phyloP scores from a whole-genome alignment of 2,797 vertebrate genomes.

The Fistularia tabacaria region DNA sequence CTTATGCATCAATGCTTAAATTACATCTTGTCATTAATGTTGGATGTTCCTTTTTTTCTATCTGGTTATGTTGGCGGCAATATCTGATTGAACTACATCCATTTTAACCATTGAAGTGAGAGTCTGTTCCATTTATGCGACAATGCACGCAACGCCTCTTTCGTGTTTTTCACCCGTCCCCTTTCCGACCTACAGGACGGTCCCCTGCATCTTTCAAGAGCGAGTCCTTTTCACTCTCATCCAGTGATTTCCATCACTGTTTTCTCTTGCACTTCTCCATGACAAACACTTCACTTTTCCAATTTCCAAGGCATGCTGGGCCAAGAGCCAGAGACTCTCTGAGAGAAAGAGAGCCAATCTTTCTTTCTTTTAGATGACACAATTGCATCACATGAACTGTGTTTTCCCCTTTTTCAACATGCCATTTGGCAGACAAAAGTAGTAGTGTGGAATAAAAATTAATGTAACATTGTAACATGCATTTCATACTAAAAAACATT shows the following conservation, averaged over 20 bases:
- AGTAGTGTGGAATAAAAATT: not conserved
- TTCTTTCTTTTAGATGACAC: slow-evolving; percentile 27
- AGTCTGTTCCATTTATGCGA: no score
- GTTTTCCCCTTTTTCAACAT: slow-evolving; percentile 13
- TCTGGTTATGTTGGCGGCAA: not conserved
- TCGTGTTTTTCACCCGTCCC: not conserved
- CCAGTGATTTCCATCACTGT: not conserved
- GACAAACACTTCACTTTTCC: slow-evolving; percentile 53
- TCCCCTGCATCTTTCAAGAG: slow-evolving; percentile 34
- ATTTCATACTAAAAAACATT: not conserved
- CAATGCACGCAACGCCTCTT: no score
- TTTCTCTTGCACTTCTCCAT: slow-evolving; percentile 40
- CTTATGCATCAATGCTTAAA: not conserved
- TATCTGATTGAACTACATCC: not conserved
- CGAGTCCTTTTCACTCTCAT: slow-evolving; percentile 5
- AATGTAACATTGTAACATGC: not conserved
- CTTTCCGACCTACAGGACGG: slow-evolving; percentile 34
- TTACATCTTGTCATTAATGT: not conserved
- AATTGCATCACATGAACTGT: slow-evolving; percentile 33
- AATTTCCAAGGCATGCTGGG: slow-evolving; percentile 34
- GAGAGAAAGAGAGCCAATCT: slow-evolving; percentile 25
- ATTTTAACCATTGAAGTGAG: no score
- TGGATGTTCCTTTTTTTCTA: not conserved
- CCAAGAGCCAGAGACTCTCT: slow-evolving; percentile 42
- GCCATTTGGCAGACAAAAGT: not conserved